Conservation (phyloP, 1,140 invertebrate species). For the Drosophila ficusphila region DNA sequence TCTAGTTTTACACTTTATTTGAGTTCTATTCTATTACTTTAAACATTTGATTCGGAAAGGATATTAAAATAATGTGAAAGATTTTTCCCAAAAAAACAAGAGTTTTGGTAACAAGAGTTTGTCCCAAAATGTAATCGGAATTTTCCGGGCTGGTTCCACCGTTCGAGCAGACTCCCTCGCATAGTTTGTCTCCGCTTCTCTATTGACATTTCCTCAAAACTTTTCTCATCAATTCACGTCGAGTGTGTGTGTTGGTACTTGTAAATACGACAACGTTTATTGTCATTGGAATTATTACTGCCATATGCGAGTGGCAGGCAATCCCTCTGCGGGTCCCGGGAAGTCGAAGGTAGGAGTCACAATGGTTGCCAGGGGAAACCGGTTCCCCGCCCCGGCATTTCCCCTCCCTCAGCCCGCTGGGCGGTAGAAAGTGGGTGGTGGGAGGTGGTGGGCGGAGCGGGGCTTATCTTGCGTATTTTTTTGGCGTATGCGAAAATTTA, state of each 20-base stretch:
- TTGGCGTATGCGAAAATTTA: conserved; percentile 81
- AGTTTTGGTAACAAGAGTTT: no score
- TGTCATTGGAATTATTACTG: conserved; percentile 81
- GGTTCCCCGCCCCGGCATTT: conserved; percentile 66
- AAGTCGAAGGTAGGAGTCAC: conserved; percentile 70
- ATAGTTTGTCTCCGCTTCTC: conserved; percentile 76
- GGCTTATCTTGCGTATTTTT: conserved; percentile 72
- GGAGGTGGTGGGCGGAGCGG: not conserved
- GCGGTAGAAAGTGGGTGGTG: not conserved
- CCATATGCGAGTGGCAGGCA: conserved; percentile 63
- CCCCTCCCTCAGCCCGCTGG: conserved; percentile 38
- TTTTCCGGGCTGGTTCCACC: conserved; percentile 6
- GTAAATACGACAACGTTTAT: conserved; percentile 82
- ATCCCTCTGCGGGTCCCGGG: conserved; percentile 40
- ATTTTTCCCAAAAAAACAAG: no score
- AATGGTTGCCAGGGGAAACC: conserved; percentile 78
- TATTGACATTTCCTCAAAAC: conserved; percentile 82
- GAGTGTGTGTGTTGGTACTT: conserved; percentile 64
- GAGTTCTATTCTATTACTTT: no score
- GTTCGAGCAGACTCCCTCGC: conserved; percentile 29
- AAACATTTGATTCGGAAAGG: no score
- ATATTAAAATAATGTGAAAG: no score
- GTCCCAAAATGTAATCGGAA: not conserved
- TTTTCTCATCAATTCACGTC: conserved; percentile 81
- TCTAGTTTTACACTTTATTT: no score